phyloP scores from a whole-genome alignment of 2,113 vertebrate species.

The Xiphias gladius region DNA sequence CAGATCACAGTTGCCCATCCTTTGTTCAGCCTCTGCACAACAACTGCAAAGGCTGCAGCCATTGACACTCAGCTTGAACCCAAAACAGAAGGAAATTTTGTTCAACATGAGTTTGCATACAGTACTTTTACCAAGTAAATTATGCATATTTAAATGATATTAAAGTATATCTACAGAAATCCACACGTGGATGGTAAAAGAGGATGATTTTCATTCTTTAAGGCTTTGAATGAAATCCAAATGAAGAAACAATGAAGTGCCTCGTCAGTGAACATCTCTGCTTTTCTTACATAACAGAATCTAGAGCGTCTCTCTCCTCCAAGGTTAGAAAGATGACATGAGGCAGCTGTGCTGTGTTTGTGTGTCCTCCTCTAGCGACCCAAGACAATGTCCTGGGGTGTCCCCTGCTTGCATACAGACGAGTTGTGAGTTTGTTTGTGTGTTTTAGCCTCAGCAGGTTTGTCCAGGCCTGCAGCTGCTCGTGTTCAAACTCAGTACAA shows the following conservation, averaged over 20 bases:
- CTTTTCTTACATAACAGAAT: slow-evolving; percentile 61
- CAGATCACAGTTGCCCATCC: slow-evolving; percentile 60
- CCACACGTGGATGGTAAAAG: neutral
- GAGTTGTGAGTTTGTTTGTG: slow-evolving; percentile 82
- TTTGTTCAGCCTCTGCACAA: slow-evolving; percentile 56
- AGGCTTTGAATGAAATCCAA: slow-evolving; percentile 1
- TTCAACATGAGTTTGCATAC: slow-evolving; percentile 15
- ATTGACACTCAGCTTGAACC: slow-evolving; percentile 1
- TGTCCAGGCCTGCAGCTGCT: slow-evolving; percentile 81
- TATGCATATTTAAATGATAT: neutral
- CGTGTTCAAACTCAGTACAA: slow-evolving; percentile 67
- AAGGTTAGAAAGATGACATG: slow-evolving; percentile 64
- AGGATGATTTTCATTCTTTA: neutral
- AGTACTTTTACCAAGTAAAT: neutral
- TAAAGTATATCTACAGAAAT: slow-evolving; percentile 20
- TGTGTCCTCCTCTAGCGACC: slow-evolving; percentile 74
- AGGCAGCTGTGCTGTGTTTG: slow-evolving; percentile 85
- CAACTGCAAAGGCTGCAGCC: slow-evolving; percentile 41
- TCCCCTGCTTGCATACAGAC: slow-evolving; percentile 74
- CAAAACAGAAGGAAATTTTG: neutral
- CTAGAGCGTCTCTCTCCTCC: slow-evolving; percentile 13
- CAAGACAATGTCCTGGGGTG: slow-evolving; percentile 75
- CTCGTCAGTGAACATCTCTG: slow-evolving; percentile 39
- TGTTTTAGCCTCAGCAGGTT: slow-evolving; percentile 81
- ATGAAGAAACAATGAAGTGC: slow-evolving; percentile 22